Conservation (phyloP, 2,113 vertebrate genomes). For the Uria lomvia region DNA sequence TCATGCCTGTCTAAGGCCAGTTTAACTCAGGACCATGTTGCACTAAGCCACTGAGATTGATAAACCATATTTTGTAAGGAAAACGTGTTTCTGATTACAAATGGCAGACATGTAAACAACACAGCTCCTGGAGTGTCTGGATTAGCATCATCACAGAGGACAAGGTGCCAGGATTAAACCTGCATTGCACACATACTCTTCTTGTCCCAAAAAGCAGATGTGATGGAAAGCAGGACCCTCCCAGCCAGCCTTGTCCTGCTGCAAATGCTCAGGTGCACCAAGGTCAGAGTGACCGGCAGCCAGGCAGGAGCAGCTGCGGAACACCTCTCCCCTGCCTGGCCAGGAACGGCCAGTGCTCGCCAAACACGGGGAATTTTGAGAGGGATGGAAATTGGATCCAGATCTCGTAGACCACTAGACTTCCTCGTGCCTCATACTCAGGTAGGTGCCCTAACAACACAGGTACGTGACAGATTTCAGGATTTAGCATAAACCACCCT, state of each 20-base stretch:
- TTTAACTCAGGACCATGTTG: not conserved
- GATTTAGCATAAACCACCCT: not conserved
- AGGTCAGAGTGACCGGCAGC: accelerated
- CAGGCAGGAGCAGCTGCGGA: not conserved
- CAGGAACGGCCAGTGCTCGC: not conserved
- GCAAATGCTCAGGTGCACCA: not conserved
- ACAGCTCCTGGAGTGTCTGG: not conserved
- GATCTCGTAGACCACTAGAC: not conserved
- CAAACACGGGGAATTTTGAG: accelerated
- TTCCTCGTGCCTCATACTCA: not conserved
- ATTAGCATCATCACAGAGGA: not conserved
- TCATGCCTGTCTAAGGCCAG: not conserved
- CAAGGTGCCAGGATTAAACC: not conserved
- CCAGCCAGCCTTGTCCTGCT: not conserved
- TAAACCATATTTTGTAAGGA: not conserved
- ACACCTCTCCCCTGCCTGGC: not conserved
- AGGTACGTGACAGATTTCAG: not conserved
- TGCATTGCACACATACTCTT: not conserved
- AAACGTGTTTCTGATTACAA: not conserved
- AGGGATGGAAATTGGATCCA: not conserved
- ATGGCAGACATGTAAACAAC: not conserved
- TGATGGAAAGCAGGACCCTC: not conserved
- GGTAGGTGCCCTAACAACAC: not conserved
- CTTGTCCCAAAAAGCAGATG: not conserved
- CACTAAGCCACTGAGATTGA: not conserved